Conservation (phyloP, 2,888 invertebrate species). For the Holacanthella duospinosa region DNA sequence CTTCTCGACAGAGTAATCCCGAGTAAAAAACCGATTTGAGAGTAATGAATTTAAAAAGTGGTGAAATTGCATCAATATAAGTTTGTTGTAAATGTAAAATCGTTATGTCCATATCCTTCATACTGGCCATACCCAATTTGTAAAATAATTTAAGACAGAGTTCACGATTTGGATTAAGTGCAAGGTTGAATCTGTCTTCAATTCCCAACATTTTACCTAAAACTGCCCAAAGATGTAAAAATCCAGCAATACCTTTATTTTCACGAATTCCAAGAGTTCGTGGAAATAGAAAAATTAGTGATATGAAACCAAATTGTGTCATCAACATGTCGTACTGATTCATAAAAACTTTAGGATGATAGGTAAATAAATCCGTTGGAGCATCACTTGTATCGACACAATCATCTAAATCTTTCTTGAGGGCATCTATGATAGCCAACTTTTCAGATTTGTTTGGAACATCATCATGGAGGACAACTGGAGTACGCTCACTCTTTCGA, state of each 20-base stretch:
- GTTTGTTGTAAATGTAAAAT: neutral
- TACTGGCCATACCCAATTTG: neutral
- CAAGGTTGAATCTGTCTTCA: constrained; percentile 7
- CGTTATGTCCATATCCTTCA: constrained; percentile 1
- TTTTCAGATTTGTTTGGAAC: neutral
- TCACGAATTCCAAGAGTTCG: neutral
- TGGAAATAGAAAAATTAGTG: neutral
- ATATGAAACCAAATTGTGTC: constrained; percentile 7
- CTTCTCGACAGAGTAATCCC: neutral
- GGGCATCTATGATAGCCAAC: neutral
- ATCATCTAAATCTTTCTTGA: constrained; percentile 2
- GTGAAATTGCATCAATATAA: neutral
- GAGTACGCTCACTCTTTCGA: neutral
- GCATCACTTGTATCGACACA: neutral
- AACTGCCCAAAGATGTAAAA: constrained; percentile 5
- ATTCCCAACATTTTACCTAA: constrained; percentile 3
- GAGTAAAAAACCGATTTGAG: neutral
- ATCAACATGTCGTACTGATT: constrained; percentile 7
- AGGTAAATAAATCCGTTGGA: neutral
- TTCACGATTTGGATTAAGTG: neutral
- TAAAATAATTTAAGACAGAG: neutral
- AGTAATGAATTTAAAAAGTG: neutral
- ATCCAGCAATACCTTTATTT: neutral
- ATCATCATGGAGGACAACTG: neutral
- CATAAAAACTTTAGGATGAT: constrained; percentile 5